phyloP scores from a whole-genome alignment of 2,888 invertebrate species.

The Taphrorychus bicolor region DNA sequence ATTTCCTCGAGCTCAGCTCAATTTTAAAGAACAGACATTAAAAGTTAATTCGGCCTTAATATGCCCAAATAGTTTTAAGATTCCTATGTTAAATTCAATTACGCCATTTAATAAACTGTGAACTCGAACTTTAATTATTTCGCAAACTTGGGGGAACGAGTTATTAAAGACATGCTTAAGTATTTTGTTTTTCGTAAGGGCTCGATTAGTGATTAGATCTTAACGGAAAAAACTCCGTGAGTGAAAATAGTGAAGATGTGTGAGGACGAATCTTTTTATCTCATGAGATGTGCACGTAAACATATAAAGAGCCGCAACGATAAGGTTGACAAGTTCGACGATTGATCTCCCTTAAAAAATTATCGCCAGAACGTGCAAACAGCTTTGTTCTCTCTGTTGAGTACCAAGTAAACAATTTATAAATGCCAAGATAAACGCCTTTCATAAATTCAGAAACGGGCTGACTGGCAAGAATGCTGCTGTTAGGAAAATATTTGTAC shows the following conservation, averaged over 20 bases:
- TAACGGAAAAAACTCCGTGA: neutral
- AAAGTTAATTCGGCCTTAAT: slow-evolving; percentile 29
- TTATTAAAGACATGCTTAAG: neutral
- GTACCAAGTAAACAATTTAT: slow-evolving; percentile 35
- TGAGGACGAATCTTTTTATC: neutral
- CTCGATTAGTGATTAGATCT: neutral
- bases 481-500: slow-evolving; percentile 28
- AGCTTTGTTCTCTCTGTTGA: slow-evolving; percentile 26
- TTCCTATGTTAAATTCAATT: slow-evolving; percentile 28
- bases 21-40: slow-evolving; percentile 30
- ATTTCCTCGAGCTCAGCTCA: slow-evolving; percentile 20
- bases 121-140: slow-evolving; percentile 11
- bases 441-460: slow-evolving; percentile 28
- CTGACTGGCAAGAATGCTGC: slow-evolving; percentile 32
- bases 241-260: neutral
- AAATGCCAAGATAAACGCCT: slow-evolving; percentile 35
- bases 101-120: slow-evolving; percentile 19
- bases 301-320: slow-evolving; percentile 21
- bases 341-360: slow-evolving; percentile 31
- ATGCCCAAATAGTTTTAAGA: slow-evolving; percentile 33
- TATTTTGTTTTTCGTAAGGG: neutral
- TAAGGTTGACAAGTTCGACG: slow-evolving; percentile 27
- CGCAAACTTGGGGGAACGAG: neutral
- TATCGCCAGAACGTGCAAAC: slow-evolving; percentile 23
- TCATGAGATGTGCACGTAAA: slow-evolving; percentile 4